Percentiles rank a stretch among this genome's conserved stretches.
phyloP scores from a whole-genome alignment of 2,797 vertebrate genomes.

The Cynopterus sphinx region DNA sequence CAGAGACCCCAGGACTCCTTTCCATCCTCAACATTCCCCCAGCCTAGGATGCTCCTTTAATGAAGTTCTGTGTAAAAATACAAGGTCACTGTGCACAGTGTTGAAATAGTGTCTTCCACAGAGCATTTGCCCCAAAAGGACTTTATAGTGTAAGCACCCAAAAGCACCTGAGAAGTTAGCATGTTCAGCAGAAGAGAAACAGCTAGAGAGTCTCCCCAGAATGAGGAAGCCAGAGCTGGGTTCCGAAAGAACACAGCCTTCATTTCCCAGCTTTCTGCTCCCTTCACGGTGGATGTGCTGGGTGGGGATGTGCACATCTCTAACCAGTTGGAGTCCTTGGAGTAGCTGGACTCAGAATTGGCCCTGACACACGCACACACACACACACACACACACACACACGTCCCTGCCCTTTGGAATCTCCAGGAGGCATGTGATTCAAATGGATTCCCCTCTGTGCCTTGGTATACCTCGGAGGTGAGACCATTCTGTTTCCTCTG shows the following conservation, averaged over 20 bases:
- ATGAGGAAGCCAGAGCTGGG: not conserved
- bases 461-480: not conserved
- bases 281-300: not conserved
- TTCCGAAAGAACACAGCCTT: not conserved
- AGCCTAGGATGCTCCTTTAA: not conserved
- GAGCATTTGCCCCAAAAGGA: not conserved
- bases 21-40: not conserved
- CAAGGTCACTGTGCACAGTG: not conserved
- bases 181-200: not conserved
- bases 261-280: not conserved
- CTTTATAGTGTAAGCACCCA: not conserved
- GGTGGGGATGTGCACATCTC: not conserved
- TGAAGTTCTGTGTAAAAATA: not conserved
- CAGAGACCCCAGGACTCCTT: not conserved
- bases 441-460: not conserved
- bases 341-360: not conserved
- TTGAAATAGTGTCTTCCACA: not conserved
- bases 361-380: not conserved
- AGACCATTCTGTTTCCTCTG: constrained; percentile 45
- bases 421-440: not conserved
- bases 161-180: not conserved
- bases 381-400: not conserved
- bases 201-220: not conserved
- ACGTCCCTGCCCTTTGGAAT: not conserved
- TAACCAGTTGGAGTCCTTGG: not conserved